A percentile compares a stretch with the other conserved stretches of the same genome.
Evolutionary conservation across 2,888 invertebrate genomes (phyloP).

Genomic region (Lasioglossum morio): DNA sequence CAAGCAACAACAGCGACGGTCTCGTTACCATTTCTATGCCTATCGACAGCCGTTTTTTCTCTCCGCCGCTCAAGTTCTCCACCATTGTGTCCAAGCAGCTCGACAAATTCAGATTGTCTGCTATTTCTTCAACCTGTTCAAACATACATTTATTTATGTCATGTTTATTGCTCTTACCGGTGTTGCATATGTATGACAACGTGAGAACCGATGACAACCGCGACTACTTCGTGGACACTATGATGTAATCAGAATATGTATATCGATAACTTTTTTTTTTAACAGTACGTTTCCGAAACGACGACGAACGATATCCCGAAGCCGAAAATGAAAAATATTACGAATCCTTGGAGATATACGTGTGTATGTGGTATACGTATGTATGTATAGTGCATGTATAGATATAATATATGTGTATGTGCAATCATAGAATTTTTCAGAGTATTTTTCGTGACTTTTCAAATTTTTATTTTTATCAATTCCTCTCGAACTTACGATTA

Average conservation of each 20-base stretch:
- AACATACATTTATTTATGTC: background rate
- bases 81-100: conserved; percentile 85
- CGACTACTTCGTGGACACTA: background rate
- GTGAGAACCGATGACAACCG: too few relatives aligned
- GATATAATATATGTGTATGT: too few relatives aligned
- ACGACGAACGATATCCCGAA: background rate
- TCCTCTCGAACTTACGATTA: conserved; percentile 46
- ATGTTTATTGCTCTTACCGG: background rate
- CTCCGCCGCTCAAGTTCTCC: conserved; percentile 87
- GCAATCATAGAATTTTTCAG: background rate
- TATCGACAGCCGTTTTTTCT: conserved; percentile 87
- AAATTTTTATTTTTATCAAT: background rate
- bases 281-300: background rate
- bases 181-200: background rate
- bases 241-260: too few relatives aligned
- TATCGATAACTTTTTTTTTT: background rate
- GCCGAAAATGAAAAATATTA: background rate
- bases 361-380: too few relatives aligned
- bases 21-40: conserved; percentile 88
- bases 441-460: background rate
- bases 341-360: too few relatives aligned
- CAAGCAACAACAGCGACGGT: conserved; percentile 87
- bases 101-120: conserved; percentile 85
- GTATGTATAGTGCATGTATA: too few relatives aligned
- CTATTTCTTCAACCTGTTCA: conserved; percentile 85